Base-by-base conservation (phyloP, 2,797 vertebrate genomes). In the Darevskia nairensis region DNA sequence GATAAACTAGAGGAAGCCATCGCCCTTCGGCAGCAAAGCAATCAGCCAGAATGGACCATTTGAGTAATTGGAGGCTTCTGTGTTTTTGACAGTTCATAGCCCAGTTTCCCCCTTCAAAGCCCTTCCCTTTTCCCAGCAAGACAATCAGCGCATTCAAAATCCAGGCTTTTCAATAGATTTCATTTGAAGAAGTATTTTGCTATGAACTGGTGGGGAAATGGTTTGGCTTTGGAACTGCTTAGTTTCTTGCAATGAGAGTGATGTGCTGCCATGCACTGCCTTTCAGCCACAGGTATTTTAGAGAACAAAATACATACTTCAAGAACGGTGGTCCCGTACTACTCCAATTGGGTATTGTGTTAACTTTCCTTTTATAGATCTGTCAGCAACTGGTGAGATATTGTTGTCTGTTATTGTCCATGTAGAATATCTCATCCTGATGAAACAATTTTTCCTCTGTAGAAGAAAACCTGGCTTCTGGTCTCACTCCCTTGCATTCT, bases 1-100 rank as follows among this genome's bases (percentile, higher is more conserved):
- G 69, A 50, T 84, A 75, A 74, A 29, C 35, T 78, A 80, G n/a
- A 90, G 75, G 10, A 59, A 85, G 27, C 15, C 35, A 61, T 55
- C 44, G 68, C 44, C 35, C 44, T 50, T 27, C 50, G 19, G 41
- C 27, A n/a, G n/a, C 7, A 15, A 64, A 39, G 17, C 10, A 80
- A 35, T 80, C 9, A 84, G 64, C 27, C 8, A 46, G 17, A 7
- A 39, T 25, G n/a, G 55, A 15, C 25, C 55, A 74, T 74, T 64
- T 83, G 8, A 66, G 41, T 74, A 68, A 75, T 21, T 74, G 50
- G 8, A 74, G 46, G 11, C 3, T 80, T 79, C 35, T 64, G 29
- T 74, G 50, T 61, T 50, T 66, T 25, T 41, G 59, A 25, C 11
- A 75, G 66, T 55, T 84, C 76, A 55, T n/a, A 68, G 13, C 59